Conservation (phyloP, 2,113 vertebrate species). For the Chionomys nivalis region DNA sequence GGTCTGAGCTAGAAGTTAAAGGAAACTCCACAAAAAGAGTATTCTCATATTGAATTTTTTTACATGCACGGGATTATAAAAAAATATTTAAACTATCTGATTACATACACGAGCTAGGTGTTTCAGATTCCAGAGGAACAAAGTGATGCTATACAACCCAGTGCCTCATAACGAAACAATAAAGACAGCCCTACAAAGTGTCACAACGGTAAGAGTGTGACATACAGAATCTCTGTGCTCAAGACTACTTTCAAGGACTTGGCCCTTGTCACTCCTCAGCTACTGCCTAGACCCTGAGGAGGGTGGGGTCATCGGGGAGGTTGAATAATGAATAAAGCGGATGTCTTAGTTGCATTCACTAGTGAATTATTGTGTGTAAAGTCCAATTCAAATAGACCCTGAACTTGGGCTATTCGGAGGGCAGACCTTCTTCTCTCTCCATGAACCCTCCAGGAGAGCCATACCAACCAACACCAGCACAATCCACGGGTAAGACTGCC, state of each 20-base stretch:
- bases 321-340: background rate
- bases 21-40: background rate
- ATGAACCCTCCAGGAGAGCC: background rate
- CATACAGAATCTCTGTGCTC: background rate
- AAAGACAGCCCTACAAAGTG: background rate
- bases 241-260: background rate
- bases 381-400: background rate
- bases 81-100: background rate
- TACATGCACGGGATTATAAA: constrained; percentile 1
- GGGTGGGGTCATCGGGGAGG: background rate
- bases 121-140: background rate
- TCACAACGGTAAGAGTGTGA: background rate
- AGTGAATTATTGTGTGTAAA: background rate
- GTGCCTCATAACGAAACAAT: background rate
- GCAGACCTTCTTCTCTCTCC: background rate
- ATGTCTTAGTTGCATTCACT: background rate
- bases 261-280: background rate
- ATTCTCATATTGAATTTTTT: background rate
- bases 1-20: constrained; percentile 39
- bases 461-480: background rate
- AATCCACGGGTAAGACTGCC: background rate
- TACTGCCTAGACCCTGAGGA: background rate
- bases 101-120: background rate
- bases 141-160: background rate
- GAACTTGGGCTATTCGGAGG: background rate